Conservation (phyloP, 2,888 invertebrate genomes). For the Agrenia bidenticulata region DNA sequence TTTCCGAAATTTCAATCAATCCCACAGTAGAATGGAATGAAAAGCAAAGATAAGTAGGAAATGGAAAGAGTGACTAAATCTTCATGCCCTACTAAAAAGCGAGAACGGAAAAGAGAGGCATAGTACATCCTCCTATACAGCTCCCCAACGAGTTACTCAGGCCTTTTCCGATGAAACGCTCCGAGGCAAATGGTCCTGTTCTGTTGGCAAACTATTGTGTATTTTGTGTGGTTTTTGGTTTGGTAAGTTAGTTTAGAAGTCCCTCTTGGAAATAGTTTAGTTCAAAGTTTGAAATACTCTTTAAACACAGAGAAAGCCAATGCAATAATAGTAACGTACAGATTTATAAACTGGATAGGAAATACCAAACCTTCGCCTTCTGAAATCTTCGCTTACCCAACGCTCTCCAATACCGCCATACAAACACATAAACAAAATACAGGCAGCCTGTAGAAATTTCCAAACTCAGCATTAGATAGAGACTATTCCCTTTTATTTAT, state of each 20-base stretch:
- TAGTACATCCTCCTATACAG: conserved; percentile 7
- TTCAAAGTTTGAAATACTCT: conserved; percentile 23
- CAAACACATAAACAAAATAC: too few relatives aligned
- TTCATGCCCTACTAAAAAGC: conserved; percentile 27
- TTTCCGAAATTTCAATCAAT: too few relatives aligned
- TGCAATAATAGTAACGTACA: too few relatives aligned
- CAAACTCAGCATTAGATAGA: too few relatives aligned
- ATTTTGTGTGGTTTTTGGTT: conserved; percentile 22
- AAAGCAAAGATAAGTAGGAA: background rate
- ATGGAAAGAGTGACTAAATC: conserved; percentile 5
- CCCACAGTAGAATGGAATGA: background rate
- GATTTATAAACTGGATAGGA: too few relatives aligned
- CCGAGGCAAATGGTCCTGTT: conserved; percentile 15
- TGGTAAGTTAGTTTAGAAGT: conserved; percentile 24
- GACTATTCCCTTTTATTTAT: too few relatives aligned
- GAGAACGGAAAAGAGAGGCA: background rate
- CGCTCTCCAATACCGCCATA: too few relatives aligned
- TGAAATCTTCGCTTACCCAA: too few relatives aligned
- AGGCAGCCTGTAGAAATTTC: too few relatives aligned
- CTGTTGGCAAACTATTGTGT: conserved; percentile 24
- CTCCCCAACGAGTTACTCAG: conserved; percentile 24
- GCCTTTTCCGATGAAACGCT: conserved; percentile 33
- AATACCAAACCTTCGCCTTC: too few relatives aligned
- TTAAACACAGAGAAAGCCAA: background rate
- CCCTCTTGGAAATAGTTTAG: conserved; percentile 15